These are phyloP conservation scores for Acholoe squamosa DNA, from an alignment of 2,888 invertebrate species.

Conservation along the genomic window DNA sequence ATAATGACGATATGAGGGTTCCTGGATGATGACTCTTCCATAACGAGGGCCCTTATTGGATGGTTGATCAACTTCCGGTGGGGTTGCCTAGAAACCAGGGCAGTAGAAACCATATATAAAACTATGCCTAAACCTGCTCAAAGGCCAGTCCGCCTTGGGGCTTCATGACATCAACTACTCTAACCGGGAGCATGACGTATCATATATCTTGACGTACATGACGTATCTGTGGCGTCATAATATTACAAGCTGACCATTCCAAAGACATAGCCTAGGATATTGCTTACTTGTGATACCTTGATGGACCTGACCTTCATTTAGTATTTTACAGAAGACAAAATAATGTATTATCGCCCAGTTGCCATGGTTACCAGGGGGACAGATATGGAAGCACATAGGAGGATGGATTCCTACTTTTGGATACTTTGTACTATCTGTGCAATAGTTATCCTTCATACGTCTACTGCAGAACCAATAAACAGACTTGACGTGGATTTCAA, in stretches of 20 bases:
- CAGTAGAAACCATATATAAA: background rate
- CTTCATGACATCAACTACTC: background rate
- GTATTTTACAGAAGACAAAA: background rate
- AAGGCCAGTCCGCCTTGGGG: background rate
- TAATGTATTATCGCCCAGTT: background rate
- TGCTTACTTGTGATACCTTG: background rate
- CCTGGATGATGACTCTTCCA: background rate
- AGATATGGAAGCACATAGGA: background rate
- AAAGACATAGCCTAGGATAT: background rate
- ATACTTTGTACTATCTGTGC: background rate
- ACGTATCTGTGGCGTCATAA: background rate
- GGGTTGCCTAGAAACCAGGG: background rate
- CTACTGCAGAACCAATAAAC: background rate
- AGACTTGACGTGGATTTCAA: background rate
- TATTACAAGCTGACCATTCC: background rate
- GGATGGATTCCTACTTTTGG: background rate
- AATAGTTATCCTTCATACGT: background rate
- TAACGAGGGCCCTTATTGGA: constrained; percentile 6
- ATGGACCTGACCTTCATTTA: background rate
- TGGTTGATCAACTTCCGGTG: background rate
- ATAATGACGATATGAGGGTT: constrained; percentile 34
- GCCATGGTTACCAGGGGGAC: background rate
- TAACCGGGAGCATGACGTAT: background rate
- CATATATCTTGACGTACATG: too few relatives aligned
- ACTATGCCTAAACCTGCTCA: background rate